Conservation (phyloP, 2,797 vertebrate species). For the Euphonia xanthogaster region DNA sequence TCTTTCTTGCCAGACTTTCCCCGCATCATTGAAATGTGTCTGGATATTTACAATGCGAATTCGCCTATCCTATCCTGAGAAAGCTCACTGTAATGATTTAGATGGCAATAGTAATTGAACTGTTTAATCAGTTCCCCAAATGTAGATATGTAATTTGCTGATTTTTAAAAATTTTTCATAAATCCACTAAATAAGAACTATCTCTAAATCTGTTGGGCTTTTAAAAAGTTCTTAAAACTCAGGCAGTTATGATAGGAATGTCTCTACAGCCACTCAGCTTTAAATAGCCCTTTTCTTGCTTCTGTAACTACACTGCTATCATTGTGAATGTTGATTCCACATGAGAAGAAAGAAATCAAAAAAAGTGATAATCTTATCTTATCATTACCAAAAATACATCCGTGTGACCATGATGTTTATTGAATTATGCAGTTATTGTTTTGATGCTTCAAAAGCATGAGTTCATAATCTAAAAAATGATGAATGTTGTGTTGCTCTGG, state of each 20-base stretch:
- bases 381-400: neutral
- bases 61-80: neutral
- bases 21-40: neutral
- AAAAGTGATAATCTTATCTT: neutral
- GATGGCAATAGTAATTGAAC: neutral
- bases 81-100: neutral
- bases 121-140: neutral
- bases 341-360: neutral
- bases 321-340: neutral
- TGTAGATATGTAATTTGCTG: neutral
- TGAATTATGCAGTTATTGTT: neutral
- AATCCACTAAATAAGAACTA: neutral
- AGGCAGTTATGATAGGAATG: neutral
- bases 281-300: neutral
- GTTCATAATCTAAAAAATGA: neutral
- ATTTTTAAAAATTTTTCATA: neutral
- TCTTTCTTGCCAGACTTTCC: no score
- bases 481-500: neutral
- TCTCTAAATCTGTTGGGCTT: neutral
- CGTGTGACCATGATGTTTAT: neutral
- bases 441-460: neutral
- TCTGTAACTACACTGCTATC: neutral
- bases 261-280: neutral
- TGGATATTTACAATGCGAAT: neutral
- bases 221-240: conserved; percentile 1